phyloP scores from a whole-genome alignment of 2,797 vertebrate genomes.

The Euthynnus affinis region DNA sequence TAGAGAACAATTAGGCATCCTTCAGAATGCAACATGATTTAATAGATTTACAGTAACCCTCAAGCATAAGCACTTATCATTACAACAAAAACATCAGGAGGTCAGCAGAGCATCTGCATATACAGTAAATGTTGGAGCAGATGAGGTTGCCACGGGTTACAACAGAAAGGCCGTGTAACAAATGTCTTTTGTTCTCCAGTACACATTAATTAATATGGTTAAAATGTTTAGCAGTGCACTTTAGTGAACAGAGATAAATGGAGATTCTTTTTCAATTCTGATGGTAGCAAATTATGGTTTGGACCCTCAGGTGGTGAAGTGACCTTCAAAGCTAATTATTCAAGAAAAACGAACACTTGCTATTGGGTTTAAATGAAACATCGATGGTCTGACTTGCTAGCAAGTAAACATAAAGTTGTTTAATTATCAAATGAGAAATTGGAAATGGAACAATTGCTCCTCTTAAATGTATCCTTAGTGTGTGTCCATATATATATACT shows the following conservation, averaged over 20 bases:
- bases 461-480: slow-evolving; percentile 20
- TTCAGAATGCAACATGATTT: slow-evolving; percentile 47
- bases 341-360: slow-evolving; percentile 71
- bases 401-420: slow-evolving; percentile 54
- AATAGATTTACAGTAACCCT: slow-evolving; percentile 65
- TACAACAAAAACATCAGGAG: slow-evolving; percentile 57
- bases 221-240: slow-evolving; percentile 54
- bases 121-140: slow-evolving; percentile 57
- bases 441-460: slow-evolving; percentile 47
- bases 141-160: slow-evolving; percentile 61
- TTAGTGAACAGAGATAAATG: slow-evolving; percentile 75
- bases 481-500: slow-evolving; percentile 11
- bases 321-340: slow-evolving; percentile 85
- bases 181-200: slow-evolving; percentile 63
- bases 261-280: slow-evolving; percentile 49
- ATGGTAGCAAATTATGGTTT: slow-evolving; percentile 62
- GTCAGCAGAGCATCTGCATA: slow-evolving; percentile 53
- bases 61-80: slow-evolving; percentile 63
- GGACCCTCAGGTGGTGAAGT: slow-evolving; percentile 74
- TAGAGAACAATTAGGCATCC: slow-evolving; percentile 58
- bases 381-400: slow-evolving; percentile 53
- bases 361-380: slow-evolving; percentile 74
- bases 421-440: slow-evolving; percentile 49
- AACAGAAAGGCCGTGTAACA: slow-evolving; percentile 46
- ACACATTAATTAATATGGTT: slow-evolving; percentile 72